Conservation (phyloP, 2,113 vertebrate genomes). For the Python bivittatus region DNA sequence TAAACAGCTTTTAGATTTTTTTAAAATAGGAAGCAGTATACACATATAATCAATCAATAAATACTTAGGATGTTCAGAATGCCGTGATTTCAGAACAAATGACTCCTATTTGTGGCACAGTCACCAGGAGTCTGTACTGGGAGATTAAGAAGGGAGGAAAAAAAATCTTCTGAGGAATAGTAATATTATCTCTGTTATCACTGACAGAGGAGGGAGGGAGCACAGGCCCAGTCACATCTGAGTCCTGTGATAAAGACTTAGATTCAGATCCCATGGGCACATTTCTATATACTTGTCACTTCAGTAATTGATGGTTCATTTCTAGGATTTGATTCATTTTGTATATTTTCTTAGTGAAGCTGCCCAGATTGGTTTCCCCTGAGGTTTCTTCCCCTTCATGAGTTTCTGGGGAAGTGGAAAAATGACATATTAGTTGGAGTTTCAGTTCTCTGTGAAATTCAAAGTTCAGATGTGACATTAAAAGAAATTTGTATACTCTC, state of each 20-base stretch:
- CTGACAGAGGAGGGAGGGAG: accelerated
- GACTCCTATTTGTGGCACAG: background rate
- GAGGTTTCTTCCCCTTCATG: background rate
- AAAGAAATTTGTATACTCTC: background rate
- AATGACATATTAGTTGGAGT: background rate
- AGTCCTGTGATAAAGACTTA: background rate
- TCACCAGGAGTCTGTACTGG: background rate
- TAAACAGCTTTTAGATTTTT: background rate
- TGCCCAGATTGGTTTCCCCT: background rate
- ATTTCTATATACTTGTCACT: background rate
- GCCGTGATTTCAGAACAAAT: conserved; percentile 1
- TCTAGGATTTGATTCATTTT: background rate
- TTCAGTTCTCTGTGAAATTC: background rate
- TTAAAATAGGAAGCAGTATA: background rate
- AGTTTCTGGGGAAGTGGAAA: background rate
- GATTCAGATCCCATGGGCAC: background rate
- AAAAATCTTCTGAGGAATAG: background rate
- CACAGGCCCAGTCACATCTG: too few species aligned
- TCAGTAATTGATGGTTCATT: background rate
- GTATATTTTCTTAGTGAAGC: background rate
- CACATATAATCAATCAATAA: background rate
- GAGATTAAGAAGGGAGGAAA: background rate
- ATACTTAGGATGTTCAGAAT: background rate
- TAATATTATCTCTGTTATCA: background rate
- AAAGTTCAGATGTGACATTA: background rate